These are phyloP conservation scores for Caenorhabditis brenneri DNA, from an alignment of 1,140 invertebrate species.

Conservation along the genomic window DNA sequence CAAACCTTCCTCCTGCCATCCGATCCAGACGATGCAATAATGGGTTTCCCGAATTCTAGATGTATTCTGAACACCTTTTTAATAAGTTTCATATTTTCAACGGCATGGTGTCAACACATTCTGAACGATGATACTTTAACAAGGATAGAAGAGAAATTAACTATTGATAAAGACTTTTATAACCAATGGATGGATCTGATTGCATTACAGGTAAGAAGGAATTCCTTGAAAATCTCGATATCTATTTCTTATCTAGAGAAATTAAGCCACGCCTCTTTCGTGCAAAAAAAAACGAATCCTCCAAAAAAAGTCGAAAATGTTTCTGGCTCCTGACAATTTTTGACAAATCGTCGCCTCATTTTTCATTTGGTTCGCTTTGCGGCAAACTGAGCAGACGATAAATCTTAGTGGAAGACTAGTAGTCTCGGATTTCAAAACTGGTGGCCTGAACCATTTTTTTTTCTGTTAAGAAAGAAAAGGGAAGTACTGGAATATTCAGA, in stretches of 20 bases:
- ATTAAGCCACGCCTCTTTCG: too few relatives aligned
- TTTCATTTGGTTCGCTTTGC: neutral
- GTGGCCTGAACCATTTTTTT: too few relatives aligned
- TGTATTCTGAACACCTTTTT: neutral
- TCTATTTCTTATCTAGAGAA: too few relatives aligned
- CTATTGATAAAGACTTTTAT: slow-evolving; percentile 47
- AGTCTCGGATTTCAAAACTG: neutral
- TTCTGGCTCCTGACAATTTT: neutral
- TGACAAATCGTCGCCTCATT: neutral
- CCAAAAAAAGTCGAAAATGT: neutral
- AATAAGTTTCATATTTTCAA: neutral
- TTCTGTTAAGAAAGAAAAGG: too few relatives aligned
- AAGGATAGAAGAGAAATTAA: slow-evolving; percentile 44
- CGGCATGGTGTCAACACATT: neutral
- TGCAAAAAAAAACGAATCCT: too few relatives aligned
- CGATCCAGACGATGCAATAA: neutral
- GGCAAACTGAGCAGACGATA: neutral
- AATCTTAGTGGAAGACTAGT: neutral
- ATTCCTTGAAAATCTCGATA: too few relatives aligned
- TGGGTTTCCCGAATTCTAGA: neutral
- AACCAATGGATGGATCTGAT: slow-evolving; percentile 49
- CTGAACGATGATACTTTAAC: slow-evolving; percentile 13
- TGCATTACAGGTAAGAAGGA: slow-evolving; percentile 49
- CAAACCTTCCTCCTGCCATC: neutral
- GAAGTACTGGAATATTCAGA: neutral